Conservation (phyloP, 1,140 invertebrate species). For the Drosophila subpulchrella region DNA sequence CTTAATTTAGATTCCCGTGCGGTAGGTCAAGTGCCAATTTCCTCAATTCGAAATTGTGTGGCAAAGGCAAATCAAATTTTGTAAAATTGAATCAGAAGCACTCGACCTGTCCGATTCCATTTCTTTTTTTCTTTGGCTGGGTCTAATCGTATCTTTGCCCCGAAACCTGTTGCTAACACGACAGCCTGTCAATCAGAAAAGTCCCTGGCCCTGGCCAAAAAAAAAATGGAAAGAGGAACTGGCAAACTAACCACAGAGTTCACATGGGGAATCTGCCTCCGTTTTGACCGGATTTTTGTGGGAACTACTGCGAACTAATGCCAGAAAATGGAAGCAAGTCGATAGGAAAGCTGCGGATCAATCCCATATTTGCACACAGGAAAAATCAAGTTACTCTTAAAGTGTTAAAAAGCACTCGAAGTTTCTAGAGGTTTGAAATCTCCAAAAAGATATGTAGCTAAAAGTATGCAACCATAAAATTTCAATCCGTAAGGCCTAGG, state of each 20-base stretch:
- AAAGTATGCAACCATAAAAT: too few relatives aligned
- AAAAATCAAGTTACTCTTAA: background rate
- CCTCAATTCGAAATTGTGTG: constrained; percentile 53
- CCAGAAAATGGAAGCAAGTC: constrained; percentile 11
- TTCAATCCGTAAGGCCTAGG: too few relatives aligned
- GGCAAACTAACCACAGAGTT: constrained; percentile 12
- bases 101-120: constrained; percentile 3
- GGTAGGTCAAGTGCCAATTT: constrained; percentile 80
- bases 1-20: constrained; percentile 78
- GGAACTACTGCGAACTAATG: background rate
- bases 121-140: background rate
- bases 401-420: too few relatives aligned
- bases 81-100: constrained; percentile 27
- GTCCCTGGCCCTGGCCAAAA: constrained; percentile 1
- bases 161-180: constrained; percentile 30
- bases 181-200: constrained; percentile 23
- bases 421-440: background rate
- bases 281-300: background rate
- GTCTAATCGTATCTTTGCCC: background rate
- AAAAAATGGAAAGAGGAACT: background rate
- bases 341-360: constrained; percentile 10
- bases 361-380: background rate
- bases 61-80: constrained; percentile 39
- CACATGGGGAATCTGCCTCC: constrained; percentile 7
- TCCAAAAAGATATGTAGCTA: background rate